Conservation (phyloP, 2,113 vertebrate genomes). For the Elachura formosa region DNA sequence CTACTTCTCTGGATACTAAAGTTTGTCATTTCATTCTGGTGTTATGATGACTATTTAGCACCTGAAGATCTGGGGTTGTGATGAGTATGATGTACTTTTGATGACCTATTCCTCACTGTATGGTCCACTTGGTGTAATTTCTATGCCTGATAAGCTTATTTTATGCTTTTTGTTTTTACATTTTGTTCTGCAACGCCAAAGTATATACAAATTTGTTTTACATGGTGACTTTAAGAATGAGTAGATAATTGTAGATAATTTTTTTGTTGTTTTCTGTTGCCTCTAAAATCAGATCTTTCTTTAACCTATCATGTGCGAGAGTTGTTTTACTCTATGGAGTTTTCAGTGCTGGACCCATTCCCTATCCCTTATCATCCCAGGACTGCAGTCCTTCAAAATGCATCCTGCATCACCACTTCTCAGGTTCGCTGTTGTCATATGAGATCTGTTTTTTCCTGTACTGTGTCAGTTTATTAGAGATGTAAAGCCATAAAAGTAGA, state of each 20-base stretch:
- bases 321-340: rapidly evolving
- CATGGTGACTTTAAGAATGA: not conserved
- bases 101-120: not conserved
- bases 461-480: not conserved
- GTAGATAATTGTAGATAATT: not conserved
- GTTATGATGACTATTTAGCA: not conserved
- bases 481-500: not conserved
- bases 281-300: not conserved
- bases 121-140: not conserved
- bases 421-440: not conserved
- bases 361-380: not conserved
- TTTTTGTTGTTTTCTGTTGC: not conserved
- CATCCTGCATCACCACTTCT: not conserved
- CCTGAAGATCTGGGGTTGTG: not conserved
- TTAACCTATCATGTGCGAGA: not conserved
- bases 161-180: not conserved
- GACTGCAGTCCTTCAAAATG: not conserved
- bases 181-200: not conserved
- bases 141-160: not conserved
- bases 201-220: not conserved
- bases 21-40: not conserved
- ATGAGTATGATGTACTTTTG: not conserved
- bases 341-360: not conserved
- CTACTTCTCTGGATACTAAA: not conserved
- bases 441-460: not conserved